A percentile compares a stretch with the other conserved stretches of the same genome.
phyloP scores from a whole-genome alignment of 2,888 invertebrate species.

The Lepidochrysops patricia region DNA sequence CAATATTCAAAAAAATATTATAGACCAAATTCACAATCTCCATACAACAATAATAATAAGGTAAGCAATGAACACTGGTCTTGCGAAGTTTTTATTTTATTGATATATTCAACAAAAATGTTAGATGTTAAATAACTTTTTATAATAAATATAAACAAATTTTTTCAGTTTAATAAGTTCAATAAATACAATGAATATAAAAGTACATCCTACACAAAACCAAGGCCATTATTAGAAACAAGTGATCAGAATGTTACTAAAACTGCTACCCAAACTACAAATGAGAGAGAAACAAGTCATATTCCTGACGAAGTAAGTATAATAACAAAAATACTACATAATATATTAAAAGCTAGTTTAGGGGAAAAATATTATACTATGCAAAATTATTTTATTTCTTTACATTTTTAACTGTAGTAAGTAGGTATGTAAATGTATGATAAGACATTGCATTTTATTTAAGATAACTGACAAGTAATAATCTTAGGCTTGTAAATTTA shows the following conservation, averaged over 20 bases:
- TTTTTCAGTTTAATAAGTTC: constrained; percentile 33
- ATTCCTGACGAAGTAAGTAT: constrained; percentile 38
- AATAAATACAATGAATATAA: constrained; percentile 44
- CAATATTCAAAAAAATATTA: constrained; percentile 61
- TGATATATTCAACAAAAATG: no score
- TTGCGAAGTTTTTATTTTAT: neutral
- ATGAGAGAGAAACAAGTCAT: constrained; percentile 30
- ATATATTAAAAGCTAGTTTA: no score
- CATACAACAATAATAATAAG: constrained; percentile 44
- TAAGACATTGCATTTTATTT: no score
- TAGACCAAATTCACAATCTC: constrained; percentile 42
- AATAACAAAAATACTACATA: neutral
- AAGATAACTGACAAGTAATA: no score
- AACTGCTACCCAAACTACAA: constrained; percentile 28
- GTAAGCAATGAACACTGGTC: no score
- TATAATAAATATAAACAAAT: neutral
- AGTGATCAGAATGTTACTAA: constrained; percentile 27
- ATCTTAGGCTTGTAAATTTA: no score
- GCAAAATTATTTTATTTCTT: no score
- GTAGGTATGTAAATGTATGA: no score
- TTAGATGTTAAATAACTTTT: neutral
- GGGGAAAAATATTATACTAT: no score
- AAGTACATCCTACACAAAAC: constrained; percentile 33
- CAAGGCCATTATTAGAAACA: constrained; percentile 36
- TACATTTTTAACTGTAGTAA: no score